Base-by-base conservation (phyloP, 2,888 invertebrate species). In the Neocrepidodera transversa region DNA sequence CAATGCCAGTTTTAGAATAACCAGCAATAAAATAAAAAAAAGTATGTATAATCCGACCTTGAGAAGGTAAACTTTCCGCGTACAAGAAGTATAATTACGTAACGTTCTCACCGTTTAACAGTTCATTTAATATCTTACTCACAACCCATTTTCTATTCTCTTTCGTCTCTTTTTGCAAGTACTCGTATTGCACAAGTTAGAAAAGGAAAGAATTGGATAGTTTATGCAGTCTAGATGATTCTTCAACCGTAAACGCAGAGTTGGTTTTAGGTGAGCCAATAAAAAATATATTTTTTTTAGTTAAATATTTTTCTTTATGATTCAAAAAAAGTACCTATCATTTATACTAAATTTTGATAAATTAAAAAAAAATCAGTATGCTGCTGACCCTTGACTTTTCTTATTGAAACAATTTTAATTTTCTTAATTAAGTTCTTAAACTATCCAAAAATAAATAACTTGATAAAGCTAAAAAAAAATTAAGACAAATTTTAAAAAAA, bases 61-160 rank as follows among this genome's bases (percentile, higher is more conserved):
- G 70, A 68, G 58, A 65, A 70, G 65, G 66, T 68, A 69, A 70
- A 68, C 69, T 70, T 70, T 70, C 71, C 68, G 71, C 64, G 58
- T 64, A 67, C 56, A 62, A 26, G 63, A 63, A 63, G 54, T 58
- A 54, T 57, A 47, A 62, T 71, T 69, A 66, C 67, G 70, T 69
- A 71, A 71, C 62, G 62, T 62, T 66, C 63, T 64, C 53, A 52
- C 51, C 62, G 63, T 60, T 68, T 62, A 64, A 63, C 64, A 63
- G 63, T 67, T 67, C 66, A 64, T 65, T 67, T 66, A 63, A 62
- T 66, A 54, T 61, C 64, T 53, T 62, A 63, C 60, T 62, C 62
- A 60, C 60, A 60, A 58, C 55, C 61, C 58, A 42, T 67, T 68
- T 67, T 68, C 64, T 65, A 69, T 69, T 69, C 66, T 65, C 63